A percentile compares a stretch with the other conserved stretches of the same genome.
Conservation (phyloP, 2,888 invertebrate species). For the Plagodis dolabraria region DNA sequence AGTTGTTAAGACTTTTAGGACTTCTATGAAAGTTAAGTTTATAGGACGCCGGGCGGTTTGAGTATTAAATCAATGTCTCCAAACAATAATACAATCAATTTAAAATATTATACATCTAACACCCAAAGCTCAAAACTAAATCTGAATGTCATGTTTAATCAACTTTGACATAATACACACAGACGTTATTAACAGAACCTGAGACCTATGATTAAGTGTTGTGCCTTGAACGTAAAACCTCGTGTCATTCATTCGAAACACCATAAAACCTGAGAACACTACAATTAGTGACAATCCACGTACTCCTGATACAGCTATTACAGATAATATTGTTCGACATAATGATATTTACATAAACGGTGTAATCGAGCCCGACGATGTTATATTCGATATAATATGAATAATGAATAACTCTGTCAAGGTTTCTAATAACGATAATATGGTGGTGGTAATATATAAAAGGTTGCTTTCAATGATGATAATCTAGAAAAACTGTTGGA, state of each 20-base stretch:
- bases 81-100: background rate
- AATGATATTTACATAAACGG: slow-evolving; percentile 31
- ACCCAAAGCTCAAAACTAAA: slow-evolving; percentile 5
- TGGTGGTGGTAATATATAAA: slow-evolving; percentile 11
- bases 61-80: slow-evolving; percentile 27
- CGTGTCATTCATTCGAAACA: slow-evolving; percentile 37
- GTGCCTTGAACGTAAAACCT: slow-evolving; percentile 16
- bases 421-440: slow-evolving; percentile 27
- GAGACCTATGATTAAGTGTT: slow-evolving; percentile 13
- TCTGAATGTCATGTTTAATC: background rate
- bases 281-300: slow-evolving; percentile 29
- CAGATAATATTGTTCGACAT: slow-evolving; percentile 30
- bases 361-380: slow-evolving; percentile 5
- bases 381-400: slow-evolving; percentile 30
- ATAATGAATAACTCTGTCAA: slow-evolving; percentile 37
- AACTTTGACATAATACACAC: background rate
- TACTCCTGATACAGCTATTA: slow-evolving; percentile 9
- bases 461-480: slow-evolving; percentile 23
- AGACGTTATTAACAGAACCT: slow-evolving; percentile 1
- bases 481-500: background rate
- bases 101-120: slow-evolving; percentile 8
- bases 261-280: slow-evolving; percentile 24
- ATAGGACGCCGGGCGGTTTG: no score
- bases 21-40: no score
- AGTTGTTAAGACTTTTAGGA: no score